Evolutionary conservation across 2,888 invertebrate species (phyloP).

Genomic region (Rapana venosa): DNA sequence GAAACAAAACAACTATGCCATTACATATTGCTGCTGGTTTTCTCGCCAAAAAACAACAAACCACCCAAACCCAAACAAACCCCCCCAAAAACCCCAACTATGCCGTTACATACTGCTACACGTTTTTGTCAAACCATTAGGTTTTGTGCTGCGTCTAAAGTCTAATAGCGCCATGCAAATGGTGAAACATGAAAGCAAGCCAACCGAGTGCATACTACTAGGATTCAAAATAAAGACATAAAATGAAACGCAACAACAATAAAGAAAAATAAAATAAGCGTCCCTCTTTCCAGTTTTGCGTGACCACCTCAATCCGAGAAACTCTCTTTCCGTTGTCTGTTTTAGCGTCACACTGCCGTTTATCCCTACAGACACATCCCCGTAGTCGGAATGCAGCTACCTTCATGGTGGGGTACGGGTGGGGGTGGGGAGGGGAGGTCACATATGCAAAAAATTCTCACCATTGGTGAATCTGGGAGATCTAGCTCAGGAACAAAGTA

Average conservation of each 20-base stretch:
- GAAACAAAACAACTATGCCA: too few relatives aligned
- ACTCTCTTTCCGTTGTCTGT: background rate
- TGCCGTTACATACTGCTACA: background rate
- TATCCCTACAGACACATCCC: background rate
- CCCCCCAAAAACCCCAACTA: too few relatives aligned
- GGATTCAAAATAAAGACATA: background rate
- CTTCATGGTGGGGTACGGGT: too few relatives aligned
- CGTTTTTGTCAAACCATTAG: background rate
- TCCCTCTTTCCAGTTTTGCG: constrained; percentile 41
- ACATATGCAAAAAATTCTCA: too few relatives aligned
- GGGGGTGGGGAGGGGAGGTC: too few relatives aligned
- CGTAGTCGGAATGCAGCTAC: too few relatives aligned
- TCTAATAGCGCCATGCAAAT: constrained; percentile 29
- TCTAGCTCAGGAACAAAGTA: too few relatives aligned
- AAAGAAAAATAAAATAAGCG: background rate
- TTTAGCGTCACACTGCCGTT: background rate
- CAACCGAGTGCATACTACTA: constrained; percentile 8
- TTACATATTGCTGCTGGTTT: too few relatives aligned
- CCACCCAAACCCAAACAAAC: too few relatives aligned
- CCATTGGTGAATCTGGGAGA: too few relatives aligned
- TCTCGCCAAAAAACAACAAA: too few relatives aligned
- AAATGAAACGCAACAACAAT: background rate
- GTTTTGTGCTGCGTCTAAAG: background rate
- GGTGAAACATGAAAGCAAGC: constrained; percentile 17
- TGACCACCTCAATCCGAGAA: constrained; percentile 22